Evolutionary conservation across 2,888 invertebrate genomes (phyloP).

Genomic region (Pammene aurita): DNA sequence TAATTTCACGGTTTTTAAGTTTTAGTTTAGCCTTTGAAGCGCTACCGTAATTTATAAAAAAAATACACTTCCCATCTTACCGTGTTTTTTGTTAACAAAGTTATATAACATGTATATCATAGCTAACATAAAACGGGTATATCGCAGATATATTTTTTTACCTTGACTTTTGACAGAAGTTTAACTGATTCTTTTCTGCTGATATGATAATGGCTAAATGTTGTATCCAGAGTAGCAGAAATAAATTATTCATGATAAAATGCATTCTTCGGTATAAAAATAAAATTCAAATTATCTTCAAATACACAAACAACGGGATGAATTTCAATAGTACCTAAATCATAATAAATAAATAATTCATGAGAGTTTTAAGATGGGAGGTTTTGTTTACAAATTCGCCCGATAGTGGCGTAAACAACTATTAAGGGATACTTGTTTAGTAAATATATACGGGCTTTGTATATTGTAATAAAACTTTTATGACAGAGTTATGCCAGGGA

Average conservation of each 20-base stretch:
- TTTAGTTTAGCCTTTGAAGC: no score
- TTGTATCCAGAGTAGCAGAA: not conserved
- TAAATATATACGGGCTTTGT: slow-evolving; percentile 23
- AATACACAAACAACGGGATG: slow-evolving; percentile 21
- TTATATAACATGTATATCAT: no score
- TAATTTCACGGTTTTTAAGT: no score
- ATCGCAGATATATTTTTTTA: no score
- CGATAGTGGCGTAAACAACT: slow-evolving; percentile 27
- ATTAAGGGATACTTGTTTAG: slow-evolving; percentile 16
- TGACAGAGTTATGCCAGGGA: not conserved
- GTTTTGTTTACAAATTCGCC: slow-evolving; percentile 29
- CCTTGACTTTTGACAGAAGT: no score
- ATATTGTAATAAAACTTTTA: slow-evolving; percentile 25
- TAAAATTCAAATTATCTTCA: slow-evolving; percentile 20
- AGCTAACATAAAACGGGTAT: no score
- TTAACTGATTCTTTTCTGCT: no score
- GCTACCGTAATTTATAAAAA: no score
- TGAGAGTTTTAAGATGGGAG: slow-evolving; percentile 21
- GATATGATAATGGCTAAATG: no score
- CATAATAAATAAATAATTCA: slow-evolving; percentile 31
- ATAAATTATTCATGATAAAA: slow-evolving; percentile 9
- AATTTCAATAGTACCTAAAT: slow-evolving; percentile 13
- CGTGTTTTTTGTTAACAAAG: no score
- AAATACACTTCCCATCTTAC: no score
- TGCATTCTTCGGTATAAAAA: not conserved